Percentiles rank a stretch among this genome's conserved stretches.
These are phyloP conservation scores for Pelusios castaneus DNA, from an alignment of 2,113 vertebrate genomes.

Conservation along the genomic window DNA sequence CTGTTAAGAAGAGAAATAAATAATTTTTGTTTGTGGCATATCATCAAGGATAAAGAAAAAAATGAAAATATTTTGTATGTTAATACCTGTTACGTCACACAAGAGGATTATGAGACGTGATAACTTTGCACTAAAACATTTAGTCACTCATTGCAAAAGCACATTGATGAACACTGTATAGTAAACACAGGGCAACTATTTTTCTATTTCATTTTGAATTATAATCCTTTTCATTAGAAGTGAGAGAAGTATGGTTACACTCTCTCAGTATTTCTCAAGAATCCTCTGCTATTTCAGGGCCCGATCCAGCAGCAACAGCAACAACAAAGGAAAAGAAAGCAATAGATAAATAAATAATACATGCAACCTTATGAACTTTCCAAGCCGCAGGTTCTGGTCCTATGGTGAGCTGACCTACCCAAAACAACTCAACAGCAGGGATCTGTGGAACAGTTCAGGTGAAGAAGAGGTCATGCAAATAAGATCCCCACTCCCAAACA, in stretches of 20 bases:
- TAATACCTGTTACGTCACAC: background rate
- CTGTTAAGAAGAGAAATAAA: background rate
- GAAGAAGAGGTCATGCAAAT: conserved; percentile 52
- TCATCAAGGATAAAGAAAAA: background rate
- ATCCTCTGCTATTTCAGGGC: conserved; percentile 4
- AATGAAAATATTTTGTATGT: background rate
- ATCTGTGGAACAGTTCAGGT: conserved; percentile 39
- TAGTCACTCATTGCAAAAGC: background rate
- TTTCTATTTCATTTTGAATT: conserved; percentile 6
- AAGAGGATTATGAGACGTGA: rapidly evolving
- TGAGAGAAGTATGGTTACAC: background rate
- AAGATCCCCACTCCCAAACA: conserved; percentile 5
- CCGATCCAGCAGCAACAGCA: background rate
- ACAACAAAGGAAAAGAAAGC: background rate
- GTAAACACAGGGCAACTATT: background rate
- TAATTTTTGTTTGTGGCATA: background rate
- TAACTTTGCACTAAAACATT: background rate
- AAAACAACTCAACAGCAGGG: conserved; percentile 65
- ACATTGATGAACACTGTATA: background rate
- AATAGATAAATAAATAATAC: background rate
- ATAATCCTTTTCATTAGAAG: background rate
- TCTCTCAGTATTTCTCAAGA: conserved; percentile 9
- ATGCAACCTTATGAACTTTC: background rate
- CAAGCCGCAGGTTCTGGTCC: conserved; percentile 61
- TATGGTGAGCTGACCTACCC: conserved; percentile 45